Conservation (phyloP, 2,113 vertebrate genomes). For the Triplophysa dalaica region DNA sequence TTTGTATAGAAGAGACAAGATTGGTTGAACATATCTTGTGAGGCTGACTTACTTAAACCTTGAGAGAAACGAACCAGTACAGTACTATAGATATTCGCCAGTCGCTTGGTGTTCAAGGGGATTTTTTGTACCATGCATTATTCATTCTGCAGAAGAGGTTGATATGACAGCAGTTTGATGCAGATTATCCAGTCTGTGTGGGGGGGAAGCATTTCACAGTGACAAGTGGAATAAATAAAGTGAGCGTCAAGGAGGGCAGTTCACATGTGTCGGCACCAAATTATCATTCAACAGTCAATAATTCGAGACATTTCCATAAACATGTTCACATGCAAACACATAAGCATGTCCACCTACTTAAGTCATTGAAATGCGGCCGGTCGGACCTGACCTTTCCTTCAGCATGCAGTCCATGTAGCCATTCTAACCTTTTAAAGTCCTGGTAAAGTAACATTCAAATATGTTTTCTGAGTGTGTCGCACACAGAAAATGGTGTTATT, state of each 20-base stretch:
- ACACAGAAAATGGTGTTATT: too few relatives aligned
- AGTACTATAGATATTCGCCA: conserved; percentile 54
- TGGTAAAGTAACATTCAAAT: too few relatives aligned
- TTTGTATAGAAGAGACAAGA: conserved; percentile 40
- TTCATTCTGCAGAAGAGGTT: conserved; percentile 56
- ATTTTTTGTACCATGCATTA: conserved; percentile 46
- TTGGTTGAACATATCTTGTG: conserved; percentile 27
- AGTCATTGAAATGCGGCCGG: not conserved
- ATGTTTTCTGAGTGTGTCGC: too few relatives aligned
- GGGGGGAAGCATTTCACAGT: conserved; percentile 39
- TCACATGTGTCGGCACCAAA: conserved; percentile 30
- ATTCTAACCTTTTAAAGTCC: too few relatives aligned
- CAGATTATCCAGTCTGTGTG: conserved; percentile 40
- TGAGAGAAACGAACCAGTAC: conserved; percentile 57
- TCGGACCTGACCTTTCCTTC: not conserved
- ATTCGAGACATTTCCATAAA: conserved; percentile 34
- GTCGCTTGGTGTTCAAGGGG: conserved; percentile 31
- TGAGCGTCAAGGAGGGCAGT: not conserved
- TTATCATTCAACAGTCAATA: conserved; percentile 41
- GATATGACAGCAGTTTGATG: conserved; percentile 44
- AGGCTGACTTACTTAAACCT: conserved; percentile 25
- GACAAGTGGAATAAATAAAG: conserved; percentile 46
- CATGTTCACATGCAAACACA: conserved; percentile 20
- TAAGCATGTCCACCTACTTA: not conserved
- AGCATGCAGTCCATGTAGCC: not conserved